Evolutionary conservation across 2,113 vertebrate genomes (phyloP), one percentile per base, ranked within the genome.

Genomic region (Rhodinocichla rosea): DNA sequence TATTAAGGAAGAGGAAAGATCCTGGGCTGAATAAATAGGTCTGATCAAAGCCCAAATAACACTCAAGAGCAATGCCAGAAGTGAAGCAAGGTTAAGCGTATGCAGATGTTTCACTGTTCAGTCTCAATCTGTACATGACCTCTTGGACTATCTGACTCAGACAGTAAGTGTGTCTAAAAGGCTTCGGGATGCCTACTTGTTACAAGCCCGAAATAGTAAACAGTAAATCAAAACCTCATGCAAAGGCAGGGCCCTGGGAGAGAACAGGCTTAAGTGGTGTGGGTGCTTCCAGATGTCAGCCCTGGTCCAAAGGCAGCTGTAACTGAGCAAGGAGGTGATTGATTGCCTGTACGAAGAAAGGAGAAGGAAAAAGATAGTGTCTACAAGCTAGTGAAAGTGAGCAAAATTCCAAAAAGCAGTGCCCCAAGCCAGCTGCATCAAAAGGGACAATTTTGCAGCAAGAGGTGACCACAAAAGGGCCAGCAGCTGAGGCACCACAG

Each of bases 1-100:
- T 64, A 76, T 6, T 90, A 65, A 85, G 40, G 60, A 95, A 78
- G 6, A 92, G 20, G 49, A 95, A 92, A 78, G 80, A 95, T 57
- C 69, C 53, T 60, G 37, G 37, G 62, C 69, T 87, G 57, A 92
- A 91, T 95, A 79, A 91, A 94, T 90, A 84, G 74, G 32, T 68
- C 80, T 97, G 90, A 96, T 95, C 95, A 97, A 95, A 96, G 92
- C 92, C 42, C 47, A 78, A 44, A 82, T 60, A 95, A 53, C 94
- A 95, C 87, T 92, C 91, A 90, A 67, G 80, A 90, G 77, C 69
- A 84, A 89, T 82, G 87, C 27, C 83, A 84, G 52, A 92, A 94
- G 64, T 64, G 76, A 92, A 92, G 52, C 76, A 92, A 84, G 86
- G 91, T 90, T 96, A 96, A 96, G 52, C 7, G 0, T 28, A 84